These are phyloP conservation scores for Rhabdomys pumilio DNA, from an alignment of 2,797 vertebrate genomes.

Conservation along the genomic window DNA sequence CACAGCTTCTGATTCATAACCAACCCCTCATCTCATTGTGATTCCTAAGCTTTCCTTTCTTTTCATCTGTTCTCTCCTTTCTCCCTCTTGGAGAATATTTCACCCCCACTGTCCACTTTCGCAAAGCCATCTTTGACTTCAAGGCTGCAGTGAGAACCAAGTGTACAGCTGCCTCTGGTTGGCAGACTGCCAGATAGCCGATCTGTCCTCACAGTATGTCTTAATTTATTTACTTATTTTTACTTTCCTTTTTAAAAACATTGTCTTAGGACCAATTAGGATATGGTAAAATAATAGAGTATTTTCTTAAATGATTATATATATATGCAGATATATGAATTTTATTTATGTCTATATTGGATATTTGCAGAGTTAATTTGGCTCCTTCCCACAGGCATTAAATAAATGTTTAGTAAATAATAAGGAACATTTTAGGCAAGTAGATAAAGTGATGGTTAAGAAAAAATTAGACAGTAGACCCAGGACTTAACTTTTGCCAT, in stretches of 20 bases:
- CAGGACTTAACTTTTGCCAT: neutral
- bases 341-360: neutral
- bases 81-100: neutral
- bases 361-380: neutral
- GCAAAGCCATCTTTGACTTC: neutral
- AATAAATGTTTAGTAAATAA: conserved; percentile 2
- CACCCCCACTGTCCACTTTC: neutral
- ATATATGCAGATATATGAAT: neutral
- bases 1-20: neutral
- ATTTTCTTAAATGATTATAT: neutral
- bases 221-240: neutral
- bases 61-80: neutral
- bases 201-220: neutral
- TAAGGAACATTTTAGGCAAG: neutral
- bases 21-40: neutral
- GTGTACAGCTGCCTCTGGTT: neutral
- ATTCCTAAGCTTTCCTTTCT: neutral
- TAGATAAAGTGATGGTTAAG: conserved; percentile 40
- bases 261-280: conserved; percentile 23
- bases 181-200: neutral
- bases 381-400: neutral
- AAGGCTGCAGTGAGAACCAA: neutral
- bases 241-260: neutral
- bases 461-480: conserved; percentile 44
- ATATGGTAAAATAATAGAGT: conserved; percentile 32